A percentile compares a stretch with the other conserved stretches of the same genome.
phyloP scores from a whole-genome alignment of 37 sponge, comb jelly and placozoan species.

The Hexactinellida sp. region DNA sequence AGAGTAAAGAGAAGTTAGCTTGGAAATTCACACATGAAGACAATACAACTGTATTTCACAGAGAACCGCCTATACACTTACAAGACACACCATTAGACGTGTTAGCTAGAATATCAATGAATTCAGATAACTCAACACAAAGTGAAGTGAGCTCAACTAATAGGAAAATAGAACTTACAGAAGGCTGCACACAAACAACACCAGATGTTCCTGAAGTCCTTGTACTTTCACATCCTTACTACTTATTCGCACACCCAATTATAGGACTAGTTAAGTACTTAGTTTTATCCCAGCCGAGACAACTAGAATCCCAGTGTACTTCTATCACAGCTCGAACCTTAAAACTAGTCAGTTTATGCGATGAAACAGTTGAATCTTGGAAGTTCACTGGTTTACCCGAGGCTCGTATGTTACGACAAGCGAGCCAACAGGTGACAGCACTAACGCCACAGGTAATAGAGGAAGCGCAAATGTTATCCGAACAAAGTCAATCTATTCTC shows the following conservation, averaged over 20 bases:
- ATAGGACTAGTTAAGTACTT: not conserved
- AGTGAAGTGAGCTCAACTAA: not conserved
- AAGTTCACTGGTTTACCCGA: not conserved
- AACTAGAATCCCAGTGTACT: not conserved
- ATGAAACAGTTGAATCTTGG: slow-evolving; percentile 11
- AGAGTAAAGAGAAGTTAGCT: not conserved
- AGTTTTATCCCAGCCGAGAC: not conserved
- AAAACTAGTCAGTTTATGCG: not conserved
- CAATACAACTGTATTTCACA: not conserved
- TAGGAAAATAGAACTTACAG: not conserved
- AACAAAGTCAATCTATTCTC: not conserved
- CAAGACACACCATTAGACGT: not conserved
- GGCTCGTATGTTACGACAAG: not conserved
- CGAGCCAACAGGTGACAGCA: not conserved
- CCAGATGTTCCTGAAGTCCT: not conserved
- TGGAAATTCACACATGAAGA: slow-evolving; percentile 15
- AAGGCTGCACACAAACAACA: not conserved
- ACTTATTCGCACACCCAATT: not conserved
- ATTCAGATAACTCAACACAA: not conserved
- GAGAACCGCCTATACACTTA: not conserved
- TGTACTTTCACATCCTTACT: not conserved
- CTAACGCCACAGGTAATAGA: not conserved
- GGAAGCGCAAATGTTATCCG: not conserved
- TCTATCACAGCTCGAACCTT: not conserved
- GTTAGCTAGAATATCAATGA: not conserved